These are phyloP conservation scores for Ictalurus punctatus DNA, from an alignment of 2,113 vertebrate species.

Conservation along the genomic window DNA sequence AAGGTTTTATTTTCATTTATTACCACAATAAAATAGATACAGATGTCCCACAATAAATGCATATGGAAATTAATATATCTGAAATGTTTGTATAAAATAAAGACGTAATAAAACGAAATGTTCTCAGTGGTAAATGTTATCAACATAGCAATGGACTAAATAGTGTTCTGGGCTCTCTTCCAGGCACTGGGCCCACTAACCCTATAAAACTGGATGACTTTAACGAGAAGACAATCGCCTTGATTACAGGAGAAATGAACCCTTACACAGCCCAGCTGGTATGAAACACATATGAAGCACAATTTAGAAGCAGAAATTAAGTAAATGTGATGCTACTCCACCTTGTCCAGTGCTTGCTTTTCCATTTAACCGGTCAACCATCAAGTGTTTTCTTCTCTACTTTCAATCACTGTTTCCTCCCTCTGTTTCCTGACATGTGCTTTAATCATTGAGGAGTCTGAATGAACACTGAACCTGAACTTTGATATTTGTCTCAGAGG, in stretches of 20 bases:
- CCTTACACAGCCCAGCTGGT: conserved; percentile 67
- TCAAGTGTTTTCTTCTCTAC: not conserved
- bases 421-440: not conserved
- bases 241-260: conserved; percentile 62
- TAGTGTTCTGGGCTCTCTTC: conserved; percentile 45
- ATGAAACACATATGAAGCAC: conserved; percentile 35
- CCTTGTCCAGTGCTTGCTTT: not conserved
- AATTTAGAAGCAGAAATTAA: not conserved
- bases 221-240: conserved; percentile 65
- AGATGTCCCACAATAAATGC: not conserved
- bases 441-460: not conserved
- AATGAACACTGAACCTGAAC: not conserved
- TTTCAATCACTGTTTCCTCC: not conserved
- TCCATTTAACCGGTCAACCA: not conserved
- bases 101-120: not conserved
- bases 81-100: not conserved
- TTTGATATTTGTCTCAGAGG: conserved; percentile 53
- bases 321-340: not conserved
- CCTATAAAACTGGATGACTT: conserved; percentile 73
- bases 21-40: not conserved
- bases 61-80: not conserved
- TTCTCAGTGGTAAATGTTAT: not conserved
- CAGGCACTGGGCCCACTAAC: conserved; percentile 72
- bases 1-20: not conserved
- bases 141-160: not conserved